Base-by-base conservation (phyloP, 2,888 invertebrate genomes). In the Scaptodrosophila latifasciaeformis region DNA sequence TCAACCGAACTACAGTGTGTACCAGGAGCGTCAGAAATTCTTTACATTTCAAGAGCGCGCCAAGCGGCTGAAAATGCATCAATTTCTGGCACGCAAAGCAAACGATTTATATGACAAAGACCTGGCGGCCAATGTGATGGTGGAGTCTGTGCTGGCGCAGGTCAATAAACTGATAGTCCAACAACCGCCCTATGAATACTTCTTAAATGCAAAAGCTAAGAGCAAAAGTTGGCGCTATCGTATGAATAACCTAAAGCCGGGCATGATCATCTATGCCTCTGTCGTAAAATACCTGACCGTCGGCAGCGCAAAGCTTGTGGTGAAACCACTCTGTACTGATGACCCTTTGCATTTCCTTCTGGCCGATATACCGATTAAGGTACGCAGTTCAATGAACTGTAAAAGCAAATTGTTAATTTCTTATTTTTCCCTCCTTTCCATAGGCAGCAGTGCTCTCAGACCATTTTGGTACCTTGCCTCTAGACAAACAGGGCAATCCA, bases 181-280 rank as follows among this genome's bases (percentile, higher is more conserved):
- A 2, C 91, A 95, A 89, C 96, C 96, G 59, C 94, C 96, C 0
- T 91, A 94, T 86, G 96, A 96, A 86, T 91, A 91, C 48, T 96
- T 94, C 84, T 89, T 95, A 71, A 81, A 72, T 37, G 37, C 57
- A 0, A 70, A 72, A 44, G 95, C 96, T 71, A 92, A 93, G 76
- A 89, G 90, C 13, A 92, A 92, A 53, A 89, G 94, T 64, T 88
- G 92, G 59, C 90, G 92, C 57, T 92, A 94, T 87, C 94, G 96
- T 83, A 92, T 86, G 90, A 91, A 90, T 39, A 71, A 90, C 85
- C 90, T 92, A 64, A 91, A 90, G 85, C 90, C 90, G n/a, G 94
- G 94, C 34, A 92, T 94, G 86, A 89, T 94, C 65, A 91, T 94
- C 77, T 92, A 93, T 86, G 93, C 93, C 54, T 91, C 92, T 57